These are phyloP conservation scores for Rallus crepitans DNA, from an alignment of 2,797 vertebrate species.

Conservation along the genomic window DNA sequence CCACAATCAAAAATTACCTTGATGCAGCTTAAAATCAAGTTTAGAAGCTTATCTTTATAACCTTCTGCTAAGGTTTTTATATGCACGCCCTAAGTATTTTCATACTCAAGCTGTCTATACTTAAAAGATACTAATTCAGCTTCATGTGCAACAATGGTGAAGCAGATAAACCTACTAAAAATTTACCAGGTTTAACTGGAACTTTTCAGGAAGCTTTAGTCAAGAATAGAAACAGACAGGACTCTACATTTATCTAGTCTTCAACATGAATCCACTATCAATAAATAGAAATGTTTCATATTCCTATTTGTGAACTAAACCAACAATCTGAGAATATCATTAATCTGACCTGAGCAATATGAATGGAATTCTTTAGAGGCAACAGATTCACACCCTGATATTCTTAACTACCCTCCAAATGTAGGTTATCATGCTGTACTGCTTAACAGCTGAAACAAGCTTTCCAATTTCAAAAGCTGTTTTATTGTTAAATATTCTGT, in stretches of 20 bases:
- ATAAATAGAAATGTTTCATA: not conserved
- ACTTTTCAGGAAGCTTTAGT: not conserved
- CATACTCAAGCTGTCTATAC: not conserved
- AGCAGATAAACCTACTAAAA: not conserved
- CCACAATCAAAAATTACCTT: not conserved
- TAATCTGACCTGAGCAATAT: not conserved
- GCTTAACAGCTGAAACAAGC: too few relatives aligned
- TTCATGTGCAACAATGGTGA: rapidly evolving
- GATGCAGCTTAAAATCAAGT: not conserved
- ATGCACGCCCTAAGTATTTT: not conserved
- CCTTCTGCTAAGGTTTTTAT: not conserved
- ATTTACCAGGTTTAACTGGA: not conserved
- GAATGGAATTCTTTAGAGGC: not conserved
- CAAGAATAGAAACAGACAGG: not conserved
- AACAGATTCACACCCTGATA: not conserved
- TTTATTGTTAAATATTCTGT: too few relatives aligned
- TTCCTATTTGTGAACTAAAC: not conserved
- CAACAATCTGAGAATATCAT: not conserved
- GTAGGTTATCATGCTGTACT: not conserved
- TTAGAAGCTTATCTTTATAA: not conserved
- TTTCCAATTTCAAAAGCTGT: too few relatives aligned
- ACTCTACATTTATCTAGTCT: not conserved
- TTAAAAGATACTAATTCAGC: not conserved
- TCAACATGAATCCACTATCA: not conserved
- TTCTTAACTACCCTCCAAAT: not conserved